Evolutionary conservation across 2,113 vertebrate species (phyloP).

Genomic region (Coptodon bakossiorum): DNA sequence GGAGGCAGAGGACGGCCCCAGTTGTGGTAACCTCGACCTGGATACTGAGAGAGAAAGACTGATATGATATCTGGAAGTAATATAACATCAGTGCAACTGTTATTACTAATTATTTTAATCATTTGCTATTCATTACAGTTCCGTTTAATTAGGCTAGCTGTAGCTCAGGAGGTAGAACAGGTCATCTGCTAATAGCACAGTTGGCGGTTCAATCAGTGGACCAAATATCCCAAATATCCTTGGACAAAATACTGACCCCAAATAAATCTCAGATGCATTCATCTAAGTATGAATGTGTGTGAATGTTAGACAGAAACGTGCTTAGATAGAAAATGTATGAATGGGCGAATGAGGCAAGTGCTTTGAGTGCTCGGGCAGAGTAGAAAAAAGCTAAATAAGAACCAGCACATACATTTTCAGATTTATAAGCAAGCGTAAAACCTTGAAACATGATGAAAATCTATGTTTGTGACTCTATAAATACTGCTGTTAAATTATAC

Average conservation of each 20-base stretch:
- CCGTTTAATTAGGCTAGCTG: not conserved
- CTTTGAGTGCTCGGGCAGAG: not conserved
- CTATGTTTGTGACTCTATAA: not conserved
- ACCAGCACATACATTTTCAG: not conserved
- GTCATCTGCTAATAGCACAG: not conserved
- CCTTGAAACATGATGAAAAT: not conserved
- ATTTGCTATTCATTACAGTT: not conserved
- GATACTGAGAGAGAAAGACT: slow-evolving; percentile 68
- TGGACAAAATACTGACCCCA: not conserved
- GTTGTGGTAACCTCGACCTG: slow-evolving; percentile 77
- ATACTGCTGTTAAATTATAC: not conserved
- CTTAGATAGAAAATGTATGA: not conserved
- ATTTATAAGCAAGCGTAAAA: not conserved
- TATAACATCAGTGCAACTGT: not conserved
- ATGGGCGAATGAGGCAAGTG: not conserved
- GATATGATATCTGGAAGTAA: not conserved
- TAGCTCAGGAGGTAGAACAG: not conserved
- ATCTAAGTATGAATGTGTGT: not conserved
- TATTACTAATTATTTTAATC: not conserved
- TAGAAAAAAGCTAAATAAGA: not conserved
- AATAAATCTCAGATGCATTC: not conserved
- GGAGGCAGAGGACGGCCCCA: slow-evolving; percentile 74
- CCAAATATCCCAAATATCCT: not conserved
- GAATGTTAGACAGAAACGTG: not conserved
- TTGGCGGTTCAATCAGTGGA: not conserved